A percentile compares a stretch with the other conserved stretches of the same genome.
These are phyloP conservation scores for Equus przewalskii DNA, from an alignment of 2,113 vertebrate genomes.

Conservation along the genomic window DNA sequence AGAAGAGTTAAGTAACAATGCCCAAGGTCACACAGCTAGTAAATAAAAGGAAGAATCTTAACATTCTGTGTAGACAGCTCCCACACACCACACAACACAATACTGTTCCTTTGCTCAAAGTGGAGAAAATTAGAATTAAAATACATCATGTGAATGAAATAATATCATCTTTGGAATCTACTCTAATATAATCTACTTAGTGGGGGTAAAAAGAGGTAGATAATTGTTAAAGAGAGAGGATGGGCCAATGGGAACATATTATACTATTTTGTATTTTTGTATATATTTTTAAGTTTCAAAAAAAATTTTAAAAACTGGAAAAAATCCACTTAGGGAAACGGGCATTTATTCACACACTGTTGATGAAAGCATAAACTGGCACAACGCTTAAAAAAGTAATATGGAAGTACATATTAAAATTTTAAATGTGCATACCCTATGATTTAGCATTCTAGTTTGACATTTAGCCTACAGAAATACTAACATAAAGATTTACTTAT, in stretches of 20 bases:
- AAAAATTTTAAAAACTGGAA: background rate
- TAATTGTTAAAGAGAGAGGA: background rate
- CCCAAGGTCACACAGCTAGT: background rate
- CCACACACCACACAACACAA: background rate
- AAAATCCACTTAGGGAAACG: background rate
- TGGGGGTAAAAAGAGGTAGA: background rate
- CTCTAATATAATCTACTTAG: background rate
- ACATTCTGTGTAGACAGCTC: background rate
- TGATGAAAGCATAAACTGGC: background rate
- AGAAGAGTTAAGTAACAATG: background rate
- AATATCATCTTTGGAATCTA: background rate
- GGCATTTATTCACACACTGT: background rate
- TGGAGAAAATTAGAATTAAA: background rate
- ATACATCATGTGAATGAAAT: conserved; percentile 3
- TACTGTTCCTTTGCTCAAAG: background rate
- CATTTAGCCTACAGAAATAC: conserved; percentile 24
- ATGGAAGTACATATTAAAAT: background rate
- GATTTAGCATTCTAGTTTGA: conserved; percentile 9
- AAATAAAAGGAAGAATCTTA: background rate
- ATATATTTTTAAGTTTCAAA: background rate
- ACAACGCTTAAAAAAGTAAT: background rate
- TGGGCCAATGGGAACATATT: background rate
- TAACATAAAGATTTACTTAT: background rate
- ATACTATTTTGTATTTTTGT: background rate
- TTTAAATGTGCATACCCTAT: conserved; percentile 10